phyloP scores from a whole-genome alignment of 2,113 vertebrate genomes.

The Mesembrinibis cayennensis region DNA sequence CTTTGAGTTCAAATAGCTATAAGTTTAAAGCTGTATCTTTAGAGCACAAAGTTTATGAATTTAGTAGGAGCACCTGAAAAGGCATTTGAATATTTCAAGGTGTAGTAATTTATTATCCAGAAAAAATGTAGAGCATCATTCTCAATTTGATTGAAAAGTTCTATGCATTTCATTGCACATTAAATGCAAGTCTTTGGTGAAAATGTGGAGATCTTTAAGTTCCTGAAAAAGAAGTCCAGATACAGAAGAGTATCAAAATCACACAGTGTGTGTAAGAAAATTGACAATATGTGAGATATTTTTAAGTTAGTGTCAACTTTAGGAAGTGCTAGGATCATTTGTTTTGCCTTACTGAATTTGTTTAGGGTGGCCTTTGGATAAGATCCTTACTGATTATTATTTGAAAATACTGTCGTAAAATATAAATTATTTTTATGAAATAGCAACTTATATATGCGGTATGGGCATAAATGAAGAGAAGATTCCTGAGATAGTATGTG shows the following conservation, averaged over 20 bases:
- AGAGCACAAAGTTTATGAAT: background rate
- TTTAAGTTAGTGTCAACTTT: background rate
- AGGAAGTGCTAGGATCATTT: background rate
- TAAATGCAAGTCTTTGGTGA: background rate
- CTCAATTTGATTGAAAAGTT: background rate
- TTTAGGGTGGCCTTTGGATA: background rate
- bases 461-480: conserved; percentile 23
- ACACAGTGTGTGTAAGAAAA: background rate
- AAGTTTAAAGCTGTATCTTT: background rate
- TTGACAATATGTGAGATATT: background rate
- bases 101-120: background rate
- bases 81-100: background rate
- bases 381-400: background rate
- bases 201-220: background rate
- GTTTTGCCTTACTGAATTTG: background rate
- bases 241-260: background rate
- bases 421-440: background rate
- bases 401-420: background rate
- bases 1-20: background rate
- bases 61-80: background rate
- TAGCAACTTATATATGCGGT: background rate
- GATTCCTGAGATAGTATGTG: conserved; percentile 3
- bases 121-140: background rate
- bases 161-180: background rate
- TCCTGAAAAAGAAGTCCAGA: background rate